Evolutionary conservation across 2,797 vertebrate genomes (phyloP).

Genomic region (Graptemys geographica): DNA sequence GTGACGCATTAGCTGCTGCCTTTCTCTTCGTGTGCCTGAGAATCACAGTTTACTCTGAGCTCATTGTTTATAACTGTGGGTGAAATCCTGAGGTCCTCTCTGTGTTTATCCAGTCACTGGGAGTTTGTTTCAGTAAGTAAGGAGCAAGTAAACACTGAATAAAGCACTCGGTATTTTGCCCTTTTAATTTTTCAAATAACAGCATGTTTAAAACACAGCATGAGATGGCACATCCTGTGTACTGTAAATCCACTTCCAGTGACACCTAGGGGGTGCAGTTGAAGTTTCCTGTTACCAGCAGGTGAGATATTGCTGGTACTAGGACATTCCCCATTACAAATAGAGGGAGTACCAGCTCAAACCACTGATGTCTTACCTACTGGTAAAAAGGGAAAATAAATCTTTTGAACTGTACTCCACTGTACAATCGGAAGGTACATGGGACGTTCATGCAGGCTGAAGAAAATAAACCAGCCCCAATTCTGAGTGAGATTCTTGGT

Average conservation of each 20-base stretch:
- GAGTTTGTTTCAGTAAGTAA: conserved; percentile 63
- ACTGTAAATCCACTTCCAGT: conserved; percentile 25
- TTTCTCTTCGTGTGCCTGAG: conserved; percentile 16
- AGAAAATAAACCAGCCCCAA: background rate
- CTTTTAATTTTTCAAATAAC: conserved; percentile 53
- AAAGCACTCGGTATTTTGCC: conserved; percentile 53
- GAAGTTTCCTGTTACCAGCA: background rate
- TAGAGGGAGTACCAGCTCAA: background rate
- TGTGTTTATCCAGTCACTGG: conserved; percentile 62
- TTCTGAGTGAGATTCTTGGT: fast-evolving
- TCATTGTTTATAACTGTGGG: conserved; percentile 69
- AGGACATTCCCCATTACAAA: background rate
- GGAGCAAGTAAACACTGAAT: conserved; percentile 61
- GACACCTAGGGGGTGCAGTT: background rate
- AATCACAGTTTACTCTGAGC: conserved; percentile 54
- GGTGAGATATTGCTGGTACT: background rate
- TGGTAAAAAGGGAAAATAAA: background rate
- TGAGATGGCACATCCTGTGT: background rate
- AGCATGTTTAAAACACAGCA: conserved; percentile 39
- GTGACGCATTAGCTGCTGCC: conserved; percentile 32
- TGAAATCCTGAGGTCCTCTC: conserved; percentile 59
- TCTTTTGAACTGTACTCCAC: background rate
- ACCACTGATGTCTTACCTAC: background rate
- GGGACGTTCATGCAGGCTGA: background rate
- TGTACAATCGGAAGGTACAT: background rate